Conservation (phyloP, 2,113 vertebrate species). For the Stictonetta naevosa region DNA sequence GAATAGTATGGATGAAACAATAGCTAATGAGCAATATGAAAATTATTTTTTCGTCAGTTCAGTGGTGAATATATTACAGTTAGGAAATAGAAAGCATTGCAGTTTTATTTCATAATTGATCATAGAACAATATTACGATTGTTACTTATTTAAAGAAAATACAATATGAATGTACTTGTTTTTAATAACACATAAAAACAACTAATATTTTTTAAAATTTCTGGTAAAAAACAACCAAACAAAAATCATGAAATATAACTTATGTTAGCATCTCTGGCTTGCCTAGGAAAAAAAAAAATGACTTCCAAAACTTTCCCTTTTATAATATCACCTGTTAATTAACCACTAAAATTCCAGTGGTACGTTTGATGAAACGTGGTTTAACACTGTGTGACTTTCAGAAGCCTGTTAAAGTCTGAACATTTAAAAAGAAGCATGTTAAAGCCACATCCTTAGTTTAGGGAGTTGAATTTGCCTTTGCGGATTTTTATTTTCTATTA, state of each 20-base stretch:
- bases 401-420: neutral
- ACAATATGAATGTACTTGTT: neutral
- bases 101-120: neutral
- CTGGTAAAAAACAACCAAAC: neutral
- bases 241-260: neutral
- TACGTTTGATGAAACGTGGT: neutral
- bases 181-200: neutral
- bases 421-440: constrained; percentile 32
- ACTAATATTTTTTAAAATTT: neutral
- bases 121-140: neutral
- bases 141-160: neutral
- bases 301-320: neutral
- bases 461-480: neutral
- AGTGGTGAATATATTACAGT: neutral
- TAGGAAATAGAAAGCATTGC: neutral
- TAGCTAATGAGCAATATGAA: neutral
- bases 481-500: neutral
- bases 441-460: constrained; percentile 7
- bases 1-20: neutral
- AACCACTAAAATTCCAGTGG: constrained; percentile 16
- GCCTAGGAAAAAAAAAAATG: neutral
- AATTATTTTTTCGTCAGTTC: neutral
- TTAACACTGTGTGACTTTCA: neutral
- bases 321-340: constrained; percentile 14
- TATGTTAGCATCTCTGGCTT: neutral